These are phyloP conservation scores for Cheilosia variabilis DNA, from an alignment of 2,888 invertebrate genomes.

Conservation along the genomic window DNA sequence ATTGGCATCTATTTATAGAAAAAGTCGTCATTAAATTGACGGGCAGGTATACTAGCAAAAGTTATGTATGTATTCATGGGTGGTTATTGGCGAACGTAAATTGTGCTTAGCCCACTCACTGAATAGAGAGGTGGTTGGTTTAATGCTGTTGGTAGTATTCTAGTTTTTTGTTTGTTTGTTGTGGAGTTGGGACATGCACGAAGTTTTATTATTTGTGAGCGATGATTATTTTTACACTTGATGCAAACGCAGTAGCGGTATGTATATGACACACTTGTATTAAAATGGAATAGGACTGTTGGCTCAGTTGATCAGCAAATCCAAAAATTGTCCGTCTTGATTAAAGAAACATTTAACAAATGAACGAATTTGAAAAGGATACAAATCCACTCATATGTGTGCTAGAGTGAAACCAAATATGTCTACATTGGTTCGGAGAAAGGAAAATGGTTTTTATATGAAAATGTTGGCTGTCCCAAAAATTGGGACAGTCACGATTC, in stretches of 20 bases:
- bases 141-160: neutral
- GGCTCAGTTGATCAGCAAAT: no score
- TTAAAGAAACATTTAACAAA: no score
- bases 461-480: neutral
- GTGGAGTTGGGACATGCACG: conserved; percentile 16
- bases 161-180: conserved; percentile 7
- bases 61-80: conserved; percentile 12
- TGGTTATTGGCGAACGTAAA: conserved; percentile 42
- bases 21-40: conserved; percentile 53
- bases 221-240: conserved; percentile 3
- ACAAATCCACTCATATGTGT: no score
- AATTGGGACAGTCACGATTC: neutral
- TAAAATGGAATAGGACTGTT: no score
- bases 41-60: conserved; percentile 28
- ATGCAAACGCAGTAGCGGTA: conserved; percentile 2
- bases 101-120: conserved; percentile 35
- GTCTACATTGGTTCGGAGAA: neutral
- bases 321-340: no score
- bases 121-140: conserved; percentile 2
- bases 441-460: neutral
- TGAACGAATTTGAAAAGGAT: no score
- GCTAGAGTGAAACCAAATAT: no score
- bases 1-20: conserved; percentile 55
- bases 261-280: no score
- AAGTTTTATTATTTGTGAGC: conserved; percentile 16